Evolutionary conservation across 1,140 invertebrate species (phyloP), one percentile per base, ranked within the genome.

Genomic region (Zaprionus taronus): DNA sequence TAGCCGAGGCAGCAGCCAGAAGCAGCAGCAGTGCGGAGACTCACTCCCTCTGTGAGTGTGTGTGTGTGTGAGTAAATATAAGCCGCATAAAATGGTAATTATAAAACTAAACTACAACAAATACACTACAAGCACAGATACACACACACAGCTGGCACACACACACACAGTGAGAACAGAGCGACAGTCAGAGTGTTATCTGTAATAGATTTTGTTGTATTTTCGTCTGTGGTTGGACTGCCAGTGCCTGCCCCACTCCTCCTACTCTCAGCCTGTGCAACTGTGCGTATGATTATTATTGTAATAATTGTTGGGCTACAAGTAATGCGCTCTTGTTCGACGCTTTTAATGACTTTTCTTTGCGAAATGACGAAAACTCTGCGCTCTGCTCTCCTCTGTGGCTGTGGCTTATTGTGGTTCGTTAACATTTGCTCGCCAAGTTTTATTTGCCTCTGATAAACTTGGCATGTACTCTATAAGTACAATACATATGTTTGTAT

Each of bases 261-360:
- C 2, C 17, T 2, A 2, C 22, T 36, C 20, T 2, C 22, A 31
- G 22, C 61, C 56, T 61, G 69, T 79, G 72, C 81, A 90, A 90
- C 84, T 75, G 81, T 83, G 84, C 84, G 85, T 90, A 89, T 89
- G 85, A 89, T 90, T 89, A 90, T 89, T 89, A 83, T 89, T 81
- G 81, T 84, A 77, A 81, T 84, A 84, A 90, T 79, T 89, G 76
- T 74, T 11, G 36, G 64, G 55, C 73, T 20, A 36, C 24, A 24
- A 57, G 24, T 67, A 26, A 63, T 55, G n/a, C 56, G 67, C 63
- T 75, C 68, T 78, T 78, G 68, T 31, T 69, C 61, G 17, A 24
- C 47, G 17, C 47, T 87, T 83, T 80, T 80, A 87, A 87, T 87
- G 83, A 72, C 80, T 87, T 80, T 87, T 66, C 77, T 77, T 81